Percentiles rank a stretch among this genome's conserved stretches.
Conservation (phyloP, 1,140 invertebrate species). For the Eueides isabella region DNA sequence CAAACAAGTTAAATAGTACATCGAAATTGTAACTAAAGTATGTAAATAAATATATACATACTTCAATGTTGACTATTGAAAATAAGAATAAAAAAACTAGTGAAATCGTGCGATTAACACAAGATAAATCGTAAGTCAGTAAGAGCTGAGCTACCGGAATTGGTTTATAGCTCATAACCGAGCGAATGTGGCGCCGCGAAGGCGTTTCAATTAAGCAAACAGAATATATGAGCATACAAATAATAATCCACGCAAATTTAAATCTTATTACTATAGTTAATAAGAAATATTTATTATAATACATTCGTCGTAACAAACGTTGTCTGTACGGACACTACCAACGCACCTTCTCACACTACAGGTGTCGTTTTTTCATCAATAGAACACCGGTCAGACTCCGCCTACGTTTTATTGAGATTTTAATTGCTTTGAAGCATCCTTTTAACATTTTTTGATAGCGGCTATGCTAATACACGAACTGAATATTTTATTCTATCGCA, state of each 20-base stretch:
- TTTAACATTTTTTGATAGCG: constrained; percentile 28
- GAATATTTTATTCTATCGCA: background rate
- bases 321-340: constrained; percentile 13
- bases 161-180: constrained; percentile 78
- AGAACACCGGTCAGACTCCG: constrained; percentile 54
- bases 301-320: background rate
- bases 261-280: constrained; percentile 39
- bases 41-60: no score
- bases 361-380: constrained; percentile 62
- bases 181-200: constrained; percentile 65
- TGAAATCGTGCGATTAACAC: constrained; percentile 52
- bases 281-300: constrained; percentile 3
- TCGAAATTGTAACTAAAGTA: no score
- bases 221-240: constrained; percentile 34
- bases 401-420: constrained; percentile 62
- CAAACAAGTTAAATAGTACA: no score
- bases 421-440: constrained; percentile 49
- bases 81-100: constrained; percentile 25
- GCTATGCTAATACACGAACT: constrained; percentile 20
- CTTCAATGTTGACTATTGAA: background rate
- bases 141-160: constrained; percentile 76
- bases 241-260: constrained; percentile 36
- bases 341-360: constrained; percentile 66
- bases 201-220: constrained; percentile 59
- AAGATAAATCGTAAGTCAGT: constrained; percentile 62